A percentile compares a stretch with the other conserved stretches of the same genome.
phyloP scores from a whole-genome alignment of 1,140 invertebrate genomes.

The Brevipalpus yothersi region DNA sequence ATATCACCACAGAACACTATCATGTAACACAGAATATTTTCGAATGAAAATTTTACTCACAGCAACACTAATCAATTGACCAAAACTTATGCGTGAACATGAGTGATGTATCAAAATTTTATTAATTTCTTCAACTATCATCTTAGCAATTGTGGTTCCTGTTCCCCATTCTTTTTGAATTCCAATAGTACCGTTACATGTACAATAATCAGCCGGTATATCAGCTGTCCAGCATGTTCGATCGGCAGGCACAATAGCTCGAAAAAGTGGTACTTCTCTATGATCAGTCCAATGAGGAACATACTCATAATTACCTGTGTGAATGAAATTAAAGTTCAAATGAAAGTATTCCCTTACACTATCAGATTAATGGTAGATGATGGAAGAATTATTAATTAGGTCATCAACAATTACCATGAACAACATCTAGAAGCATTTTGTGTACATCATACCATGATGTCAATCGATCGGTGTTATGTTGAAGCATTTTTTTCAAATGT shows the following conservation, averaged over 20 bases:
- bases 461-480: conserved; percentile 1
- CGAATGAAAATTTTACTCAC: no score
- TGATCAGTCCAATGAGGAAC: not conserved
- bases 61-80: no score
- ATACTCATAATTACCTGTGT: not conserved
- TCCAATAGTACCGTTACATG: not conserved
- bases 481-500: conserved; percentile 1
- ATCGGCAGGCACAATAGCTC: not conserved
- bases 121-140: not conserved
- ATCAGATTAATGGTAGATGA: no score
- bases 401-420: not conserved
- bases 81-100: no score
- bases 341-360: no score
- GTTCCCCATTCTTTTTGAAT: not conserved
- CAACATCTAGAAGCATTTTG: conserved; percentile 14
- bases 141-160: not conserved
- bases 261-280: not conserved
- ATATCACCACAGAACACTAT: no score
- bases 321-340: no score
- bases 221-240: conserved; percentile 1
- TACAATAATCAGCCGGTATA: conserved; percentile 5
- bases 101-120: no score
- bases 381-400: not conserved
- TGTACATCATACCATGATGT: conserved; percentile 15
- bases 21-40: no score